Conservation (phyloP, 2,113 vertebrate genomes). For the Delphinus delphis region DNA sequence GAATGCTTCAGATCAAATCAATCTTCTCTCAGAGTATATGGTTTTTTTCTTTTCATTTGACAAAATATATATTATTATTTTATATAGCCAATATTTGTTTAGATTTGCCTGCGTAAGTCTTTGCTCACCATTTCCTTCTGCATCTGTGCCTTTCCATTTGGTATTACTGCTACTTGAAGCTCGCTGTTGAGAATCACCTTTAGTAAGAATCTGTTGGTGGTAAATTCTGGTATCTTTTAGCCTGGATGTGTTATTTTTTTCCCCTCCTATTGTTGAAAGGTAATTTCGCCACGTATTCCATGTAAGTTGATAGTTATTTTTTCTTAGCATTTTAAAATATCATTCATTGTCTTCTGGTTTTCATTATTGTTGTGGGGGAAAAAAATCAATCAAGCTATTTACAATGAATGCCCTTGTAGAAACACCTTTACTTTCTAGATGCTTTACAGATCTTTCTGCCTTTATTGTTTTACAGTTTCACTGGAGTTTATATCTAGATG, state of each 20-base stretch:
- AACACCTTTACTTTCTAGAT: not conserved
- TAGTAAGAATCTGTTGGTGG: not conserved
- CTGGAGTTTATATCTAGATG: not conserved
- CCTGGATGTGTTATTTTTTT: not conserved
- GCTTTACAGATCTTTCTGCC: not conserved
- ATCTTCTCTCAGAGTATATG: not conserved
- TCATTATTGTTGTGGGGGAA: not conserved
- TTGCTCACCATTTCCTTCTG: not conserved
- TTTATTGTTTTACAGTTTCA: conserved; percentile 8
- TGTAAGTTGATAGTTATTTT: not conserved
- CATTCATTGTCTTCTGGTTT: conserved; percentile 7
- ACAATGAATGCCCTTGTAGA: not conserved
- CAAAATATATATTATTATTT: not conserved
- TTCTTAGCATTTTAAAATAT: not conserved
- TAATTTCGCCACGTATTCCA: not conserved
- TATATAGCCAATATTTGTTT: not conserved
- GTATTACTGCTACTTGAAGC: not conserved
- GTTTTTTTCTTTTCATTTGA: not conserved
- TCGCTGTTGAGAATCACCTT: not conserved
- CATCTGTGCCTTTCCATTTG: not conserved
- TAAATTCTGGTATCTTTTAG: not conserved
- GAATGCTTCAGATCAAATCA: not conserved
- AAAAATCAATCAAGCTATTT: not conserved
- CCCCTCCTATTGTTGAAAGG: not conserved
- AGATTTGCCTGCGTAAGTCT: not conserved